A percentile compares a stretch with the other conserved stretches of the same genome.
Conservation (phyloP, 2,888 invertebrate species). For the Perizoma affinitatum region DNA sequence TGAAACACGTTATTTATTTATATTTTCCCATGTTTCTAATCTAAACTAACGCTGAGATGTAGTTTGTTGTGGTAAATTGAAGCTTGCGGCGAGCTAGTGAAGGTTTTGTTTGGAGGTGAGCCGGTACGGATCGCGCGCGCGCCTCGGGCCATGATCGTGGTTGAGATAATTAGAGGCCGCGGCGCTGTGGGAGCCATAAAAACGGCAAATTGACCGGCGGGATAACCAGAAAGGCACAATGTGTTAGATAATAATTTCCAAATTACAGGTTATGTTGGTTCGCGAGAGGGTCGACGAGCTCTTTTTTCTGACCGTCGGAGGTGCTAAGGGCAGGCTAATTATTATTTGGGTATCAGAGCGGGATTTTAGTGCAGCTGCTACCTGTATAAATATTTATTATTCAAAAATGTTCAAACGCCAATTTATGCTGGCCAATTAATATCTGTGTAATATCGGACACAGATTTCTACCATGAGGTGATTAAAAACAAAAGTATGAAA, state of each 20-base stretch:
- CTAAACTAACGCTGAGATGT: conserved; percentile 43
- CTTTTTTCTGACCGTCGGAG: conserved; percentile 80
- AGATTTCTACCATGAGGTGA: conserved; percentile 31
- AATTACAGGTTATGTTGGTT: conserved; percentile 83
- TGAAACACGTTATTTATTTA: conserved; percentile 58
- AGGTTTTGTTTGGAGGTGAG: conserved; percentile 35
- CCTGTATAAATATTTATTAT: conserved; percentile 84
- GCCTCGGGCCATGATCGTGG: conserved; percentile 80
- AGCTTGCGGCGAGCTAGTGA: conserved; percentile 42
- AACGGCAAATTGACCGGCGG: conserved; percentile 85
- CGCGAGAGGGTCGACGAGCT: conserved; percentile 71
- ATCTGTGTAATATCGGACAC: conserved; percentile 37
- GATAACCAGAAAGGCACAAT: conserved; percentile 85
- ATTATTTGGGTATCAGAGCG: conserved; percentile 82
- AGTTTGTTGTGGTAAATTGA: conserved; percentile 37
- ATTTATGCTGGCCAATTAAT: conserved; percentile 60
- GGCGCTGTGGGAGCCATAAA: conserved; percentile 83
- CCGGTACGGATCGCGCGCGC: conserved; percentile 47
- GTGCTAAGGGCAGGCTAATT: conserved; percentile 84
- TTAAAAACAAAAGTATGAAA: conserved; percentile 22
- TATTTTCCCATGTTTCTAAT: conserved; percentile 78
- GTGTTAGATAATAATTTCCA: conserved; percentile 85
- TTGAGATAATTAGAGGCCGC: conserved; percentile 82
- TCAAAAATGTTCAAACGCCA: conserved; percentile 77
- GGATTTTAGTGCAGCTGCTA: conserved; percentile 83